Evolutionary conservation across 2,888 invertebrate species (phyloP).

Genomic region (Synanthedon andrenaeformis): DNA sequence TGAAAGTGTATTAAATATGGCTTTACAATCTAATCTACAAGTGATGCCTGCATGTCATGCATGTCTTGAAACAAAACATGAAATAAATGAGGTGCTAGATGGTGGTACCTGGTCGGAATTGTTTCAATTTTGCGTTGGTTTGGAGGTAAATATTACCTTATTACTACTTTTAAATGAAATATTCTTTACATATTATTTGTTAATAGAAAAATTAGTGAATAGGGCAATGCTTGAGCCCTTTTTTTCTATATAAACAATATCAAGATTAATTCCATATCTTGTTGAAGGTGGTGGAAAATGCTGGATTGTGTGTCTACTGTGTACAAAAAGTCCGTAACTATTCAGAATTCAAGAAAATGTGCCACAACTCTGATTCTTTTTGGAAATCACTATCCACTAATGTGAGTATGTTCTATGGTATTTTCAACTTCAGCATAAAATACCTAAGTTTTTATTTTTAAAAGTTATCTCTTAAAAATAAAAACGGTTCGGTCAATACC

Average conservation of each 20-base stretch:
- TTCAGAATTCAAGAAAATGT: conserved; percentile 25
- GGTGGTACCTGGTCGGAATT: conserved; percentile 18
- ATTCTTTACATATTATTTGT: no score
- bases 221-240: no score
- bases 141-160: conserved; percentile 21
- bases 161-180: no score
- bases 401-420: no score
- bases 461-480: no score
- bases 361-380: conserved; percentile 21
- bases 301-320: conserved; percentile 16
- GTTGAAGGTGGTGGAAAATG: neutral
- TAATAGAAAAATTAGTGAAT: no score
- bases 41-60: conserved; percentile 20
- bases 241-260: neutral
- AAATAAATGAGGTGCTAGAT: conserved; percentile 12
- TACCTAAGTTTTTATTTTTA: neutral
- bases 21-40: no score
- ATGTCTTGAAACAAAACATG: conserved; percentile 20
- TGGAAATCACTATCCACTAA: conserved; percentile 18
- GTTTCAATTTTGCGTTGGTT: conserved; percentile 28
- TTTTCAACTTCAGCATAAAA: neutral
- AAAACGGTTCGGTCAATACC: no score
- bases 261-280: neutral
- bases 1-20: no score
- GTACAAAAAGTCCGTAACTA: conserved; percentile 18